Evolutionary conservation across 2,888 invertebrate genomes (phyloP), one percentile per base, ranked within the genome.

Genomic region (Chelonus formosanus): DNA sequence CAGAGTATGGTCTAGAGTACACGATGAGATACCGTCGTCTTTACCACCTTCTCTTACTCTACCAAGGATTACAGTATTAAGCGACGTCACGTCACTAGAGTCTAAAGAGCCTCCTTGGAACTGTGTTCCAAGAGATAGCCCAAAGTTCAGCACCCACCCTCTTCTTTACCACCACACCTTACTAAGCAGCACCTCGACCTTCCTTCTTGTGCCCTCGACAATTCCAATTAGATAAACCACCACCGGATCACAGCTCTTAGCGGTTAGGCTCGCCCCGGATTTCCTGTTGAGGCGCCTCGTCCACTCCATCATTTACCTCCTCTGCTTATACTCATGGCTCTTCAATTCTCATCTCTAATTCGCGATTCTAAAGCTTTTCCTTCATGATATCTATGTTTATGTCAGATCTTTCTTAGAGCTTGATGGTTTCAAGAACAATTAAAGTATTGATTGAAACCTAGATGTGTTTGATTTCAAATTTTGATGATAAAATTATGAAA

Each of bases 221-320:
- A 82, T 81, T 82, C 77, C 81, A 82, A 83, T 83, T 83, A 82
- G 78, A 82, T 80, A 82, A 83, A 83, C 80, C 81, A 72, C 81
- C 76, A 73, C 67, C 74, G 77, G 80, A 82, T 82, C 80, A 78
- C 75, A 73, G 77, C 78, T 80, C 80, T 79, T 77, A 79, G 79
- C 74, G 79, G 78, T 80, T 71, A 70, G 75, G 71, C 77, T 73
- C 68, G 67, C 68, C 60, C 66, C 50, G 68, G 67, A 68, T 73
- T 68, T 71, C 59, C 66, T 58, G 34, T 63, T 64, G 58, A 62
- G 63, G 64, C 67, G 20, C 52, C 60, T 62, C 56, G 35, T 44
- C 31, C 34, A 44, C 54, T 61, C 47, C 55, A 59, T 63, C 52
- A 48, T 53, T 57, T 48, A 47, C 45, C 58, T 53, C 43, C 36